Evolutionary conservation across 2,113 vertebrate species (phyloP), one percentile per base, ranked within the genome.

Genomic region (Oriolus oriolus): DNA sequence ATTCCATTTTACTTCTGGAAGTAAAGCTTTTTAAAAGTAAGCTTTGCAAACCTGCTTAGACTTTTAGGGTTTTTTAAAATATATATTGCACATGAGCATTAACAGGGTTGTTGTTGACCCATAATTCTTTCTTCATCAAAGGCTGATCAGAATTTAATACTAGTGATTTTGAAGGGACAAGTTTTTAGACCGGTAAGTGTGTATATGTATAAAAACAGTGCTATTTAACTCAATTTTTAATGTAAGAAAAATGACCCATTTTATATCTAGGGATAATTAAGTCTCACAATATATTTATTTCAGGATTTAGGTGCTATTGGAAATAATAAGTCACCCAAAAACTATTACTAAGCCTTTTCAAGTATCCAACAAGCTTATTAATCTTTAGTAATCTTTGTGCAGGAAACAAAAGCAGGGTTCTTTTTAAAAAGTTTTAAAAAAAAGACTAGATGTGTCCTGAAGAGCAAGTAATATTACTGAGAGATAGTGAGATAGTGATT

Each of bases 221-320:
- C 30, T 56, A 28, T 63, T 86, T 16, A 56, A 24, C n/a, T 88
- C 65, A 19, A 91, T 75, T 94, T 90, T 88, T 97, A 97, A 96
- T 94, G 41, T 93, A 96, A 95, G 84, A 96, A 97, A 96, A 96
- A 97, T 90, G 23, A 95, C 87, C 87, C 61, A 31, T 82, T 63
- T 78, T 96, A 35, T 97, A 80, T 97, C 80, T 76, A 18, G 52
- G 52, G 77, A 89, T 85, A 96, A 83, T 81, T 16, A 91, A 95
- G 63, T 81, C 78, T 94, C 68, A 84, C 37, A 95, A 95, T 92
- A 84, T 60, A 95, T 96, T 97, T 96, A 95, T 97, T 95, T 96
- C 79, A 95, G 94, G 77, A 95, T 95, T 94, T 94, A 96, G 52
- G 37, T 97, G 83, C 50, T 89, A 47, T 68, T 93, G 33, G 71